Evolutionary conservation across 2,888 invertebrate genomes (phyloP).

Genomic region (Sacculina carcini): DNA sequence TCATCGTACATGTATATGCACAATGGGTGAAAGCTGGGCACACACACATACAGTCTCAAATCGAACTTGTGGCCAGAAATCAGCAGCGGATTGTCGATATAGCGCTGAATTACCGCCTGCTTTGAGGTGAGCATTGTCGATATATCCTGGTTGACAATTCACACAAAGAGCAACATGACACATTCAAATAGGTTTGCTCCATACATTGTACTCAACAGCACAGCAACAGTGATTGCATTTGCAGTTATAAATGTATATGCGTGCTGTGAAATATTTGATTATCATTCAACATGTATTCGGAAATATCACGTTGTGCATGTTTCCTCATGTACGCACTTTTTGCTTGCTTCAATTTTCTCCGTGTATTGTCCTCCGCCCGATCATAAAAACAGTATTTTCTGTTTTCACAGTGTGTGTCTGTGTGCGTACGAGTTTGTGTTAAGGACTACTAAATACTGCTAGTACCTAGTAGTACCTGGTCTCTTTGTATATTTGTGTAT

Average conservation of each 20-base stretch:
- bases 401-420: no score
- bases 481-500: no score
- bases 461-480: no score
- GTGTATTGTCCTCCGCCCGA: no score
- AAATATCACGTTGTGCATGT: not conserved
- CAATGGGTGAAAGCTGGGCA: constrained; percentile 60
- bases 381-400: no score
- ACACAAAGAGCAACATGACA: constrained; percentile 11
- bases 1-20: constrained; percentile 68
- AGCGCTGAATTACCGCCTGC: constrained; percentile 51
- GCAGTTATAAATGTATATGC: not conserved
- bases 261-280: not conserved
- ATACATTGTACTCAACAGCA: no score
- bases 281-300: not conserved
- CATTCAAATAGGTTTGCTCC: constrained; percentile 15
- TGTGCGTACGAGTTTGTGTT: no score
- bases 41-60: constrained; percentile 61
- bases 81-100: constrained; percentile 45
- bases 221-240: no score
- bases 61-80: constrained; percentile 82
- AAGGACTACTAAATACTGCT: no score
- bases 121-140: constrained; percentile 49
- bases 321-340: not conserved
- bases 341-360: no score
- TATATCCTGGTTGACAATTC: constrained; percentile 35